phyloP scores from a whole-genome alignment of 1,140 invertebrate species.

The Himalopsyche phryganea region DNA sequence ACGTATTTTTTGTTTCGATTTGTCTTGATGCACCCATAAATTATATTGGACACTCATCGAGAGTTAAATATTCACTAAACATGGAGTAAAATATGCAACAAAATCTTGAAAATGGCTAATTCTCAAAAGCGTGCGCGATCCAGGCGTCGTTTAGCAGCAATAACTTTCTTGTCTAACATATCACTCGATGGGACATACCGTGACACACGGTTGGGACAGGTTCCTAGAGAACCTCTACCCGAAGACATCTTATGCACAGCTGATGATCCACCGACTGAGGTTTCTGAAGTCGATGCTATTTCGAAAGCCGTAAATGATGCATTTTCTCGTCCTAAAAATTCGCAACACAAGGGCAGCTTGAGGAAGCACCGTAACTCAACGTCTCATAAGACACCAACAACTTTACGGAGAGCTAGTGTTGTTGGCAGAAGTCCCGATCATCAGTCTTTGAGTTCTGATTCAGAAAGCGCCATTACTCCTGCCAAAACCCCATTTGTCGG shows the following conservation, averaged over 20 bases:
- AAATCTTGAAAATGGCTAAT: constrained; percentile 41
- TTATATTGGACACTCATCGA: too few relatives aligned
- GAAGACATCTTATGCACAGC: constrained; percentile 4
- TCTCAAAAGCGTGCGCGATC: constrained; percentile 52
- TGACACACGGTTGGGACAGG: constrained; percentile 71
- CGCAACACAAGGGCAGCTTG: constrained; percentile 41
- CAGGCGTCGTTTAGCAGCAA: constrained; percentile 76
- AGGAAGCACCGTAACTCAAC: constrained; percentile 32
- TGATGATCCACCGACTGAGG: too few relatives aligned
- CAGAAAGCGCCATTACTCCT: constrained; percentile 59
- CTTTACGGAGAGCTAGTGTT: constrained; percentile 42
- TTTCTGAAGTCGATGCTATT: constrained; percentile 23
- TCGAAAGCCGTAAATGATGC: background rate
- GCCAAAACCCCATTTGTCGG: constrained; percentile 33
- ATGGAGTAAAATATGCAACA: too few relatives aligned
- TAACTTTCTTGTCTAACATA: constrained; percentile 91
- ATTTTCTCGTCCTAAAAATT: constrained; percentile 23
- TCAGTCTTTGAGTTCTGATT: constrained; percentile 62
- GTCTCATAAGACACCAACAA: constrained; percentile 38
- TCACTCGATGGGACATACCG: constrained; percentile 87
- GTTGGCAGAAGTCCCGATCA: constrained; percentile 49
- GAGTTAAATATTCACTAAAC: too few relatives aligned
- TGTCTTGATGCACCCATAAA: too few relatives aligned
- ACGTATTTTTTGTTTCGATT: too few relatives aligned
- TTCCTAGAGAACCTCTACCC: constrained; percentile 33